Base-by-base conservation (phyloP, 2,888 invertebrate genomes). In the Lapara coniferarum region DNA sequence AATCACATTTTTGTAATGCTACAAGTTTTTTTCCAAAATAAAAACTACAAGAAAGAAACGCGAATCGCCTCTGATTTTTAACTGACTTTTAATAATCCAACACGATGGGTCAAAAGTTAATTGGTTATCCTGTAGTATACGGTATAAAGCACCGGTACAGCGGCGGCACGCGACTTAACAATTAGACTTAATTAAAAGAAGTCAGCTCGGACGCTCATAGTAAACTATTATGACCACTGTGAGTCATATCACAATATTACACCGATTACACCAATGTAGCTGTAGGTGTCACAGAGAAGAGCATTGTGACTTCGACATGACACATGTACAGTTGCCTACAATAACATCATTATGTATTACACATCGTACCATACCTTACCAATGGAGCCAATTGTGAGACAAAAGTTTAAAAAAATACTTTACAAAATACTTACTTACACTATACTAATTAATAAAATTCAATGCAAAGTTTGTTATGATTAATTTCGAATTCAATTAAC, bases 131-230 rank as follows among this genome's bases (percentile, higher is more conserved):
- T 84, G 83, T 81, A 72, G 73, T 72, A 71, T 72, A 73, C 73
- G 19, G 72, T 73, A 71, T 71, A 73, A 74, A 19, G 19, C 19
- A 55, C 55, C 19, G 19, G 19, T 19, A 55, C 55, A 16, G 16
- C 55, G 55, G 19, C 55, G 79, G 80, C 79, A 80, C 79, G 81
- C 79, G 78, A 71, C 81, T 81, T 72, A 70, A 72, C 85, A 88
- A 90, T 89, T 90, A 88, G 69, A 74, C 74, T 85, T 86, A 85
- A 87, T 89, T 88, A 87, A 79, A 78, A 81, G 79, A 85, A 84
- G 87, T 85, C 81, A 83, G 80, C 78, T 75, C 74, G 77, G 75
- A 74, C 75, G 78, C 76, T 77, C 72, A 74, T 77, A 75, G 78
- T 79, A 77, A 75, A 71, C 72, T 71, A 71, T 73, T 74, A 75